Base-by-base conservation (phyloP, 2,113 vertebrate genomes). In the Phaethornis superciliosus region DNA sequence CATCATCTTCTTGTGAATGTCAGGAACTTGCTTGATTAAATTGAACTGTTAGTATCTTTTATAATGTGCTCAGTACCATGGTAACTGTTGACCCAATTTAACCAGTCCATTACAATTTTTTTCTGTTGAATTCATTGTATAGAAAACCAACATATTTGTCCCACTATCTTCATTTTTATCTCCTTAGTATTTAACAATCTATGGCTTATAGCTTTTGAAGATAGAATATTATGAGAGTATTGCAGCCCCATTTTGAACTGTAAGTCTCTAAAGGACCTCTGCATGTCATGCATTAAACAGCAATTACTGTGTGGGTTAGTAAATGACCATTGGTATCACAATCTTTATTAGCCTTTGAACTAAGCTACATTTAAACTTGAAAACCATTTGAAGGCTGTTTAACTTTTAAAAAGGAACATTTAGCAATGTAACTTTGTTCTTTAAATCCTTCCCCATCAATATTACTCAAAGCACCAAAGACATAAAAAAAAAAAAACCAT, bases 381-480 rank as follows among this genome's bases (percentile, higher is more conserved):
- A 89, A 84, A 70, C 7, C 46, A 82, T 54, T 76, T 46, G 44
- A 59, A 37, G 24, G 28, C 49, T 33, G 20, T 75, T 93, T 81
- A 28, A 24, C 16, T 75, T 93, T 2, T 4, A 84, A 74, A 71
- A 70, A 60, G n/a, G 55, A 85, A 64, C 18, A 51, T 87, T 51
- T 75, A 68, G 28, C 67, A 37, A 59, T 67, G 4, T 84, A 54
- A 44, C 49, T 75, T 47, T 91, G 26, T 78, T 74, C 30, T 81
- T 89, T 59, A 75, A 75, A 44, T 46, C 30, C 35, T 65, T 59
- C 24, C 10, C n/a, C 49, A 54, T 24, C 7, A 27, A 35, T 85
- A 8, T 69, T 77, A 88, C 28, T 90, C 76, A 52, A 80, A 64
- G 63, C 62, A 81, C 81, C 55, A 85, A 91, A 83, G 91, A 89